Evolutionary conservation across 2,113 vertebrate genomes (phyloP).

Genomic region (Melierax canorus): DNA sequence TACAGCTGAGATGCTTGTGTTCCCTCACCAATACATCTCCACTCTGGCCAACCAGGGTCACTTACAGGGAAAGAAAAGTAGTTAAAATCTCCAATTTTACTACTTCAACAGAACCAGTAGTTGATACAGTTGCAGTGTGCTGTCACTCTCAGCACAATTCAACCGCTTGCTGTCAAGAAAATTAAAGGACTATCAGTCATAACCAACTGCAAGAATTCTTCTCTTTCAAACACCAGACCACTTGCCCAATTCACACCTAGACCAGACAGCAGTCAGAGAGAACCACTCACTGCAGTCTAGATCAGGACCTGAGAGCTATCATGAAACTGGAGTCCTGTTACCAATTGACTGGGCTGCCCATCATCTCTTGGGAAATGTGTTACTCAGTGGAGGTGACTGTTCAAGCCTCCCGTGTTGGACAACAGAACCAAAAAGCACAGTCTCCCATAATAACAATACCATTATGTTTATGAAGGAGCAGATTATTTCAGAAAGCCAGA

Average conservation of each 20-base stretch:
- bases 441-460: background rate
- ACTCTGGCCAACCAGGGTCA: background rate
- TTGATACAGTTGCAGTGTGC: background rate
- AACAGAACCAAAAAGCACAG: background rate
- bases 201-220: background rate
- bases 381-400: background rate
- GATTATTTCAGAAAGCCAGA: background rate
- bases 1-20: rapidly evolving
- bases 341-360: background rate
- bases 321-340: background rate
- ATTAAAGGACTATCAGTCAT: background rate
- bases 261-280: background rate
- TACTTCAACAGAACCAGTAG: background rate
- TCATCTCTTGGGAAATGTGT: background rate
- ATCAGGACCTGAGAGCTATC: background rate
- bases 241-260: background rate
- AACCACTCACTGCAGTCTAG: background rate
- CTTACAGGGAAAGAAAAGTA: background rate
- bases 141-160: background rate
- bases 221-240: background rate
- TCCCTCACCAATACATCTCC: background rate
- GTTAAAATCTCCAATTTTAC: background rate
- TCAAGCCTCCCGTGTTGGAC: background rate
- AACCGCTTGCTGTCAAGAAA: background rate
- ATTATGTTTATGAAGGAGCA: background rate